Evolutionary conservation across 2,113 vertebrate genomes (phyloP).

Genomic region (Lophochroa leadbeateri): DNA sequence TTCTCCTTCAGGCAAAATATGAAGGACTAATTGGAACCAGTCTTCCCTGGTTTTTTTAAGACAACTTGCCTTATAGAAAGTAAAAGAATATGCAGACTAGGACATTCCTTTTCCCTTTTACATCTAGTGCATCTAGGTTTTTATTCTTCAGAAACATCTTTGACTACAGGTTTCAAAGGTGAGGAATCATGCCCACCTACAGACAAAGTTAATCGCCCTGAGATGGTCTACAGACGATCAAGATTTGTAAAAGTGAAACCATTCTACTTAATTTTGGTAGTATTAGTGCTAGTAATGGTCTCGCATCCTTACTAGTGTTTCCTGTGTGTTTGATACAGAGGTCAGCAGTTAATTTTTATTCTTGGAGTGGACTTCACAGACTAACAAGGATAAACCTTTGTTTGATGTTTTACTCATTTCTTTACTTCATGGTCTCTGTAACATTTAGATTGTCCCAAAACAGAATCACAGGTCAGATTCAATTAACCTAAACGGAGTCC

Average conservation of each 20-base stretch:
- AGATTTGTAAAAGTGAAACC: not conserved
- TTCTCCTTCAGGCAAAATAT: conserved; percentile 2
- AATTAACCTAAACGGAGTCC: not conserved
- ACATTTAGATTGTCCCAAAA: not conserved
- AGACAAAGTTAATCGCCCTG: not conserved
- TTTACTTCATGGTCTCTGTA: not conserved
- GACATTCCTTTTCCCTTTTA: not conserved
- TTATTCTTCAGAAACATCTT: not conserved
- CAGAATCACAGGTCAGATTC: not conserved
- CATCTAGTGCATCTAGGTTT: not conserved
- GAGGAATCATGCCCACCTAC: not conserved
- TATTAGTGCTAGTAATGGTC: not conserved
- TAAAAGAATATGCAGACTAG: not conserved
- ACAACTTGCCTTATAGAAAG: not conserved
- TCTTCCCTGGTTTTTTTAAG: not conserved
- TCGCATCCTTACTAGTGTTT: not conserved
- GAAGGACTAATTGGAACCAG: conserved; percentile 1
- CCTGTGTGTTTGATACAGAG: not conserved
- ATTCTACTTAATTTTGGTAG: not conserved
- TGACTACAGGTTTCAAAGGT: not conserved
- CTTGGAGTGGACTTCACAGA: not conserved
- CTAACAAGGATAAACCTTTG: not conserved
- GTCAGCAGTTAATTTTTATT: not conserved
- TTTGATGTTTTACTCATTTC: not conserved
- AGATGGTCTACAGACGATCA: not conserved